A percentile compares a stretch with the other conserved stretches of the same genome.
Evolutionary conservation across 2,797 vertebrate genomes (phyloP).

Genomic region (Sebastes diploproa): DNA sequence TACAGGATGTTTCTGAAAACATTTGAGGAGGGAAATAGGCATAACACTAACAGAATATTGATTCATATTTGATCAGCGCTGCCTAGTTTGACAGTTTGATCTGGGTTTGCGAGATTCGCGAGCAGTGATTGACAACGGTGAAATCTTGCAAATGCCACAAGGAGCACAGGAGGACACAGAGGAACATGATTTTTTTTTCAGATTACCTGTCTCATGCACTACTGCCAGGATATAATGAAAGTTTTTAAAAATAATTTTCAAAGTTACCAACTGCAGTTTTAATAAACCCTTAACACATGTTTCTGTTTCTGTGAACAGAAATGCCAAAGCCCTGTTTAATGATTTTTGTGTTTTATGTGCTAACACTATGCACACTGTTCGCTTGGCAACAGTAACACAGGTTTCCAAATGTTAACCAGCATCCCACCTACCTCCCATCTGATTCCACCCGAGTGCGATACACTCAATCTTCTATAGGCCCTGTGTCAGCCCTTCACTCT

Average conservation of each 20-base stretch:
- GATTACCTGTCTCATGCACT: too few species aligned
- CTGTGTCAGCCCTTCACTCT: constrained; percentile 63
- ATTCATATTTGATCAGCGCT: not conserved
- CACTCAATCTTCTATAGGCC: constrained; percentile 51
- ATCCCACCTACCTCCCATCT: constrained; percentile 11
- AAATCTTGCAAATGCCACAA: too few species aligned
- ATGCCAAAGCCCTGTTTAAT: not conserved
- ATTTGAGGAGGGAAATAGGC: too few species aligned
- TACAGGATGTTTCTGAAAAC: too few species aligned
- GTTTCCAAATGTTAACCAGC: constrained; percentile 27
- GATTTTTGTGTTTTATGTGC: not conserved
- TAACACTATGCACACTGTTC: not conserved
- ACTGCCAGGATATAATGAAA: too few species aligned
- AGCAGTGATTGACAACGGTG: not conserved
- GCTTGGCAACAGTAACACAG: not conserved
- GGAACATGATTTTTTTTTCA: too few species aligned
- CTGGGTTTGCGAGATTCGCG: not conserved
- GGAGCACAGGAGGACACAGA: too few species aligned
- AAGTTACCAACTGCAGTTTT: too few species aligned
- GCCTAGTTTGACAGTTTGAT: not conserved
- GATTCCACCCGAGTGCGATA: constrained; percentile 34
- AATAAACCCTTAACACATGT: not conserved
- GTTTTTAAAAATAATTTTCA: too few species aligned
- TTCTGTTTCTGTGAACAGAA: not conserved
- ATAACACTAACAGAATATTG: not conserved